Evolutionary conservation across 2,113 vertebrate species (phyloP).

Genomic region (Natator depressus): DNA sequence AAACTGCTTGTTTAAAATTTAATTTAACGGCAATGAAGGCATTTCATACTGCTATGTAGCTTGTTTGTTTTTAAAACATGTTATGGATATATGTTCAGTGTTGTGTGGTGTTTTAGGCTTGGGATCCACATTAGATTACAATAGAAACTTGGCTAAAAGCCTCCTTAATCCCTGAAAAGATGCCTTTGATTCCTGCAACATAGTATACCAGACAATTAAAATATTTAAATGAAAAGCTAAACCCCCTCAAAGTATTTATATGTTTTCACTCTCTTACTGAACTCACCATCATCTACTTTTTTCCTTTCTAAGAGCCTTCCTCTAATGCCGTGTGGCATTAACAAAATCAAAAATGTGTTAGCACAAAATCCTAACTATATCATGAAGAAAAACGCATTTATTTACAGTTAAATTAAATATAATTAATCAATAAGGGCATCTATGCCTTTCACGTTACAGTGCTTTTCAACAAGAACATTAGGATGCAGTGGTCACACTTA

Average conservation of each 20-base stretch:
- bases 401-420: neutral
- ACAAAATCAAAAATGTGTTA: neutral
- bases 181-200: neutral
- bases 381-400: neutral
- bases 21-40: neutral
- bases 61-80: neutral
- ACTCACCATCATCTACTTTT: neutral
- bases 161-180: neutral
- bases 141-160: neutral
- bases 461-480: neutral
- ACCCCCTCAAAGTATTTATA: neutral
- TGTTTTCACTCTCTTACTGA: neutral
- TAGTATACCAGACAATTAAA: neutral
- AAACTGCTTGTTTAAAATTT: neutral
- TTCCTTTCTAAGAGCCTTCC: neutral
- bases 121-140: neutral
- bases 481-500: neutral
- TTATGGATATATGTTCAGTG: neutral
- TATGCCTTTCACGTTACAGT: neutral
- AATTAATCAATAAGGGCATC: neutral
- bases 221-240: neutral
- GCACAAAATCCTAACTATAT: neutral
- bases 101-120: neutral
- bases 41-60: neutral
- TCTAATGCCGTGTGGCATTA: neutral